Conservation (phyloP, 2,797 vertebrate species). For the Cottoperca gobio region DNA sequence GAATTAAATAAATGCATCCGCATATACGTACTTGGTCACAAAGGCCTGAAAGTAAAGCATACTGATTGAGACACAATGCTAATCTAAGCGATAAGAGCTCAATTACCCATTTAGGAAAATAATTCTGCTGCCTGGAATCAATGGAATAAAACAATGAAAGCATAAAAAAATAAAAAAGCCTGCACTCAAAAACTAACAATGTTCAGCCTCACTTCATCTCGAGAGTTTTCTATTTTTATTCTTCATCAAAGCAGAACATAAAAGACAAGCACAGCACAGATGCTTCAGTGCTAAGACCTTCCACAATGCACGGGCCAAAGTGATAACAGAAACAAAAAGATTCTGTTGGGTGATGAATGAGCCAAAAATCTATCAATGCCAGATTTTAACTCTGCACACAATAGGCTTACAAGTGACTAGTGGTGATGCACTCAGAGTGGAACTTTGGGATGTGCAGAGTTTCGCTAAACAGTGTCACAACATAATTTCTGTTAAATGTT, state of each 20-base stretch:
- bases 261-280: slow-evolving; percentile 46
- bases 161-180: slow-evolving; percentile 2
- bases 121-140: slow-evolving; percentile 51
- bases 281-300: slow-evolving; percentile 39
- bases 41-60: slow-evolving; percentile 66
- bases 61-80: slow-evolving; percentile 47
- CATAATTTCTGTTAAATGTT: no score
- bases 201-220: slow-evolving; percentile 51
- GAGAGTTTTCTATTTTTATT: slow-evolving; percentile 68
- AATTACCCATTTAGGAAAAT: slow-evolving; percentile 67
- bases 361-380: slow-evolving; percentile 40
- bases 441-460: slow-evolving; percentile 23
- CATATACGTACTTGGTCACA: slow-evolving; percentile 53
- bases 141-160: slow-evolving; percentile 59
- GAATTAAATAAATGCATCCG: slow-evolving; percentile 70
- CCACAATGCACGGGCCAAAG: slow-evolving; percentile 27
- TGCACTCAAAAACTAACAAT: slow-evolving; percentile 29
- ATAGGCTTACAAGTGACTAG: slow-evolving; percentile 12
- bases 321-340: slow-evolving; percentile 51
- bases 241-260: slow-evolving; percentile 54
- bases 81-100: slow-evolving; percentile 64
- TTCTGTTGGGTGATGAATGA: slow-evolving; percentile 47
- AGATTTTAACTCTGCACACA: slow-evolving; percentile 46
- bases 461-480: slow-evolving; percentile 6
- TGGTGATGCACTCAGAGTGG: slow-evolving; percentile 2